Base-by-base conservation (phyloP, 2,797 vertebrate genomes). In the Paramormyrops hopkinsi region DNA sequence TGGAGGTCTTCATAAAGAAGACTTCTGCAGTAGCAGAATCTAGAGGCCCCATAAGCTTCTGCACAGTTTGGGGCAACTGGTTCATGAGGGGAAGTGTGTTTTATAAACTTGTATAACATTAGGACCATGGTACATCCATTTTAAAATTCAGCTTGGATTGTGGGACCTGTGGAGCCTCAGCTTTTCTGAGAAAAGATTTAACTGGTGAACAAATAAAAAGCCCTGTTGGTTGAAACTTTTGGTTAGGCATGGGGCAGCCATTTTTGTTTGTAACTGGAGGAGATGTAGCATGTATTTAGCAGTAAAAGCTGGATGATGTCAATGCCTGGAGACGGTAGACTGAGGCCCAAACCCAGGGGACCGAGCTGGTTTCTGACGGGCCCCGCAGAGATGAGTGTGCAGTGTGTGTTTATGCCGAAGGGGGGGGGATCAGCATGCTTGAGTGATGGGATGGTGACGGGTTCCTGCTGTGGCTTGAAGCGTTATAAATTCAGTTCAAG, bases 351-450 rank as follows among this genome's bases (percentile, higher is more conserved):
- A n/a, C 88, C 22, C 59, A 85, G 88, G 14, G 62, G 65, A 76
- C 50, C 29, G 82, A 89, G 89, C 12, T 89, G 88, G n/a, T 44
- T 86, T 87, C n/a, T 90, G 87, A 91, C 88, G 69, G 79, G 62
- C 79, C 56, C 48, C 82, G 87, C 89, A 90, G 90, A 84, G 83
- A 73, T 4, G 69, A 62, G 33, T 86, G 54, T 41, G 11, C 6
- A 29, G 33, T 82, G 17, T 82, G 76, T 11, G 3, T 25, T 82
- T 44, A 79, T 12, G 4, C 29, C 11, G 3, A 59, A 8, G 54
- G 73, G 12, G 19, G 65, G 59, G 56, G 86, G 51, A 25, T 41
- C 22, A 41, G 65, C 19, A 33, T 22, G 44, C 46, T 41, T 48
- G 89, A 87, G 86, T 85, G 50, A 91, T 41, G 87, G 89, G 86